Conservation (phyloP, 2,888 invertebrate species). For the Drosophila fulvimacula region DNA sequence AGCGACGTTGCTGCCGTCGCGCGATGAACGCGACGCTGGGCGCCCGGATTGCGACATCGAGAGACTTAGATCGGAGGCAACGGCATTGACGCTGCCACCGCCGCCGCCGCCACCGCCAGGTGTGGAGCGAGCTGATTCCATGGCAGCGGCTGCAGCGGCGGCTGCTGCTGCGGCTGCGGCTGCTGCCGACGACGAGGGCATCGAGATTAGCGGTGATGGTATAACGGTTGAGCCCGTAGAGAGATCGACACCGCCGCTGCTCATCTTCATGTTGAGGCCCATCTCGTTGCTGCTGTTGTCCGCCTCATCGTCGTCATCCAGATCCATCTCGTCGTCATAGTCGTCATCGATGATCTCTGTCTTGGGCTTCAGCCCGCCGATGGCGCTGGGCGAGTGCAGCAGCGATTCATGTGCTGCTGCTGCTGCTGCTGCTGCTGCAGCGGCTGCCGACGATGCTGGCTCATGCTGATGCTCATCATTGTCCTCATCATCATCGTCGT, state of each 20-base stretch:
- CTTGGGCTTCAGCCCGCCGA: conserved; percentile 62
- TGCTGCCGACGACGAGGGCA: conserved; percentile 63
- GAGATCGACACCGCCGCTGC: conserved; percentile 69
- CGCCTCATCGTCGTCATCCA: conserved; percentile 87
- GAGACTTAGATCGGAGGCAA: conserved; percentile 73
- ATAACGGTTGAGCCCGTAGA: conserved; percentile 83
- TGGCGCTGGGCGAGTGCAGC: conserved; percentile 41
- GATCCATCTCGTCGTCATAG: conserved; percentile 83
- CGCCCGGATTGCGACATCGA: conserved; percentile 61
- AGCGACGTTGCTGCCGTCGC: conserved; percentile 70
- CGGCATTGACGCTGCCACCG: conserved; percentile 55
- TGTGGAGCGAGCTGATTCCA: conserved; percentile 82
- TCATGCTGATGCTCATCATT: conserved; percentile 24
- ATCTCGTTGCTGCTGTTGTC: conserved; percentile 87
- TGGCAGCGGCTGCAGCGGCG: conserved; percentile 52
- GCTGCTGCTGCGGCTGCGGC: conserved; percentile 59
- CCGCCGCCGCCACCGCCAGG: conserved; percentile 69
- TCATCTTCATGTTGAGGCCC: conserved; percentile 88
- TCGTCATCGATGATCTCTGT: conserved; percentile 77
- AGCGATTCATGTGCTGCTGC: conserved; percentile 50
- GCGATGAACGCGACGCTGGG: conserved; percentile 70
- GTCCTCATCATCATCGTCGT: conserved; percentile 55
- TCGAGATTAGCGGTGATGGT: conserved; percentile 65
- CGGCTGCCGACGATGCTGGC: conserved; percentile 38
- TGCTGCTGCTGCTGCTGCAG: conserved; percentile 30